Conservation (phyloP, 2,113 vertebrate species). For the Eudorcas thomsonii region DNA sequence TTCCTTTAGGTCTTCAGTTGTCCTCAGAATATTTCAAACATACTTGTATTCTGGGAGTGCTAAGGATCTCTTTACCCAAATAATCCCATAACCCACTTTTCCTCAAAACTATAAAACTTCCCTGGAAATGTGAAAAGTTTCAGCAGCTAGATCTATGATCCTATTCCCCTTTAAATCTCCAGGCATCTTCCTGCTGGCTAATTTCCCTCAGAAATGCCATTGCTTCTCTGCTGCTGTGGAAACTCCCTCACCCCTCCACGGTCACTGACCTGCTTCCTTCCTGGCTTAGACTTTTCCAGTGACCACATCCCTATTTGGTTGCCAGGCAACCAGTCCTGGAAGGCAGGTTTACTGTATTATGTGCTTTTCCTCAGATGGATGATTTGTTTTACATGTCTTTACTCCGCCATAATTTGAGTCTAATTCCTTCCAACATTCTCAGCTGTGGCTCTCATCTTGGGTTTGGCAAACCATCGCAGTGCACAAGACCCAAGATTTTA, state of each 20-base stretch:
- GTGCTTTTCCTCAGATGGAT: constrained; percentile 37
- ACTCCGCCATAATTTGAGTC: neutral
- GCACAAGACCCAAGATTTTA: neutral
- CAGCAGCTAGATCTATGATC: neutral
- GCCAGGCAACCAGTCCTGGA: constrained; percentile 63
- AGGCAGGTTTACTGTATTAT: neutral
- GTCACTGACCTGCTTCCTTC: constrained; percentile 16
- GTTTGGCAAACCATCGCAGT: neutral
- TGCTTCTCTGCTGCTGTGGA: neutral
- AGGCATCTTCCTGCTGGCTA: neutral
- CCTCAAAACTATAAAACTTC: neutral
- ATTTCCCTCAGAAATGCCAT: neutral
- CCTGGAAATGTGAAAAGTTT: neutral
- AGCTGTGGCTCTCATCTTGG: neutral
- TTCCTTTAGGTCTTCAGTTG: neutral
- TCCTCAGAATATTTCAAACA: neutral
- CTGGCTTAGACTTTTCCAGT: neutral
- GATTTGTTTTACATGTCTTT: neutral
- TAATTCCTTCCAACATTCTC: constrained; percentile 32
- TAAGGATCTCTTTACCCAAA: neutral
- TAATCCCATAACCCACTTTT: neutral
- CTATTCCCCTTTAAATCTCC: neutral
- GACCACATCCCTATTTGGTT: constrained; percentile 38
- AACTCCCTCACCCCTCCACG: neutral
- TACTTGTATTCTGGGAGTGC: neutral